Evolutionary conservation across 2,797 vertebrate species (phyloP), one percentile per base, ranked within the genome.

Genomic region (Hipposideros larvatus): DNA sequence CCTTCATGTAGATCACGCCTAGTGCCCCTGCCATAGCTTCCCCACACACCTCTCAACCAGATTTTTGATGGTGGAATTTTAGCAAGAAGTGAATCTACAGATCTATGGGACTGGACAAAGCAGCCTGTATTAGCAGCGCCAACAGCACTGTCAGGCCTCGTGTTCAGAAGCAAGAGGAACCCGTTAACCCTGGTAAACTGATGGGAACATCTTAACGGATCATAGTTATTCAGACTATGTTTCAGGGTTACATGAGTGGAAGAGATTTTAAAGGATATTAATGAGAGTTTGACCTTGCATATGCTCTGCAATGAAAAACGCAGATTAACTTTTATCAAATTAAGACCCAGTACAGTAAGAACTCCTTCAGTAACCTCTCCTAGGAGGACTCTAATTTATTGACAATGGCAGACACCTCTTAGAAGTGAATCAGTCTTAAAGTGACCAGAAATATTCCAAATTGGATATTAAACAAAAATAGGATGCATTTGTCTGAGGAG

Each of bases 231-330:
- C 8, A 77, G 11, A 48, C 11, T 59, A 74, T n/a, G 4, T 53
- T 53, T 65, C 74, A 46, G 34, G 43, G 13, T 37, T 13, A 34
- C 2, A 0, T 51, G 21, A 46, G 70, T 7, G 1, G 90, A 88
- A 70, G 89, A 79, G 53, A 96, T 92, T 57, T 87, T 97, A 96
- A 95, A 96, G 26, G 18, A 48, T 84, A 14, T 87, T 92, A 82
- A 90, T 8, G 92, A 92, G 48, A 90, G 16, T 8, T 96, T 98
- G 90, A 94, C 92, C 9, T 93, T 75, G 70, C 78, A 7, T 5
- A 0, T 18, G 3, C 24, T 89, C 57, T 48, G 10, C 31, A 22
- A 7, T 46, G 19, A 43, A 86, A 57, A 95, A 22, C 31, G 22
- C 15, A 61, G 11, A 8, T 37, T 85, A 51, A 53, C 7, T 79